Evolutionary conservation across 2,888 invertebrate species (phyloP), one percentile per base, ranked within the genome.

Genomic region (Ecdyonurus torrentis): DNA sequence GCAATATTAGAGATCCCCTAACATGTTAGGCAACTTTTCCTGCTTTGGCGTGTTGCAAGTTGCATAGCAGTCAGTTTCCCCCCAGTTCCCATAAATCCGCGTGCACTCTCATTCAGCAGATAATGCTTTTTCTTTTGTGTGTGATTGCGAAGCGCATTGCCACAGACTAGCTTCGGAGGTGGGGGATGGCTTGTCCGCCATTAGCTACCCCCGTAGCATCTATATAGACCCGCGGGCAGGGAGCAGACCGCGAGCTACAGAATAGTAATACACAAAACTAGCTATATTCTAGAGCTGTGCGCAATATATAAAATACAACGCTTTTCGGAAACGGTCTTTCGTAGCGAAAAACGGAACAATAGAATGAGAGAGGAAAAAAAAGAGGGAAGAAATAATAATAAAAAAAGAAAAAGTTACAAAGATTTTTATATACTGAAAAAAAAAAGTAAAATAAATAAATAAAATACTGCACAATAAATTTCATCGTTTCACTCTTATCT

Each of bases 21-120:
- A 37, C n/a, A 37, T 10, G 37, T 37, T 37, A 37, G 37, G 37
- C 37, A 37, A 37, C 37, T 37, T 37, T 37, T 37, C 37, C 7
- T 37, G 37, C 37, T 37, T 37, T 37, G 37, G 37, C 15, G 37
- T 37, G 37, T 37, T 37, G 37, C 37, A 37, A 37, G 37, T 37
- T 37, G 37, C 37, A 37, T 37, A 37, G 37, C 37, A 10, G 7
- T 55, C 20, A 5, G 7, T 20, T n/a, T n/a, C n/a, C 55, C 55
- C 55, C 20, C 55, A 10, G 7, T 15, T n/a, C n/a, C 55, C 55
- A 55, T 55, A 55, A 55, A 55, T 55, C 55, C 55, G 55, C 55
- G 55, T 55, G 55, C 55, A 55, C 55, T 55, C 22, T 55, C 55
- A 55, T 55, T 55, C 55, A 55, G 19, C 22, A 22, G 55, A 55